phyloP scores from a whole-genome alignment of 2,797 vertebrate genomes.

The Amphiprion clarkii region DNA sequence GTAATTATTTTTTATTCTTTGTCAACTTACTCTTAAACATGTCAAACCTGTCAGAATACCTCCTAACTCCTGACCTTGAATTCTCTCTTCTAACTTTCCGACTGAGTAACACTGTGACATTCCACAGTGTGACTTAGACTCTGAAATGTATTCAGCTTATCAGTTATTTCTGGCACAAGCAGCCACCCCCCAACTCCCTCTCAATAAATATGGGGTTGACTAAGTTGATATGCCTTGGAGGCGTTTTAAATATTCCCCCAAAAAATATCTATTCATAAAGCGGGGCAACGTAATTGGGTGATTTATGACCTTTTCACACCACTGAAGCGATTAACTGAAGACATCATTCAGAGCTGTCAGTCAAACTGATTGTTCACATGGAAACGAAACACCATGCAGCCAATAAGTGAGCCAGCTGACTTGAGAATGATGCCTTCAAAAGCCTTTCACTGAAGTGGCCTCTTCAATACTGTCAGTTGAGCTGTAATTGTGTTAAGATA shows the following conservation, averaged over 20 bases:
- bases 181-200: constrained; percentile 57
- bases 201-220: constrained; percentile 80
- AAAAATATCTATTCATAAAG: constrained; percentile 83
- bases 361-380: constrained; percentile 84
- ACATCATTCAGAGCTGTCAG: constrained; percentile 84
- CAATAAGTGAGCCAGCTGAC: constrained; percentile 62
- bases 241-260: constrained; percentile 77
- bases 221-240: constrained; percentile 78
- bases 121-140: constrained; percentile 63
- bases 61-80: constrained; percentile 72
- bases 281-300: constrained; percentile 79
- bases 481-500: constrained; percentile 53
- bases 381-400: constrained; percentile 73
- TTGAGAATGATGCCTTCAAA: constrained; percentile 62
- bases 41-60: constrained; percentile 50
- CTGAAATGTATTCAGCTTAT: constrained; percentile 78
- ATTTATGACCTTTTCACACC: constrained; percentile 87
- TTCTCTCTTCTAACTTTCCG: constrained; percentile 53
- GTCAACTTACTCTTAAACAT: constrained; percentile 34
- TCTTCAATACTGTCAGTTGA: constrained; percentile 53
- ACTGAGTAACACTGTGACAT: constrained; percentile 60
- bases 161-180: constrained; percentile 77
- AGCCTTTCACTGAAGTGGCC: constrained; percentile 63
- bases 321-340: constrained; percentile 84
- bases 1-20: constrained; percentile 42